phyloP scores from a whole-genome alignment of 2,797 vertebrate genomes.

The Bovichtus diacanthus region DNA sequence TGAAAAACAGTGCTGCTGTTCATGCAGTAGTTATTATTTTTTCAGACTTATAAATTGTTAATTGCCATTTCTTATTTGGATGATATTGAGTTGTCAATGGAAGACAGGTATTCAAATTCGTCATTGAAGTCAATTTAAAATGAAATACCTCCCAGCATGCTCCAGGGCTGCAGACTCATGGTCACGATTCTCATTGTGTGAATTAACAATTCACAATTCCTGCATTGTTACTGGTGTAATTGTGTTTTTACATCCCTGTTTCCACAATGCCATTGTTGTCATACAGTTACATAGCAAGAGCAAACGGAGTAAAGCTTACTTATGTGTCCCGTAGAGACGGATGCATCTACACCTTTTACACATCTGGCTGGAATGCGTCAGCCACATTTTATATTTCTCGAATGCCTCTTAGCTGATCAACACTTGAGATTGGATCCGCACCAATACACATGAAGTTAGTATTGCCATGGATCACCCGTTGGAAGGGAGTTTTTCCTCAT shows the following conservation, averaged over 20 bases:
- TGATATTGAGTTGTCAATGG: neutral
- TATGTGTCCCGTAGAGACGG: neutral
- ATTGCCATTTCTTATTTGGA: neutral
- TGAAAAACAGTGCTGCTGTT: neutral
- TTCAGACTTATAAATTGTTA: neutral
- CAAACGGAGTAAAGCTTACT: neutral
- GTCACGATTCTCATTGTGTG: slow-evolving; percentile 1
- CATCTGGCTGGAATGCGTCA: neutral
- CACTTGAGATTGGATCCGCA: neutral
- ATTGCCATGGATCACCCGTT: too few relatives aligned
- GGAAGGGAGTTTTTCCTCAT: too few relatives aligned
- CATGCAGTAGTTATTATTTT: neutral
- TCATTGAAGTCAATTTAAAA: neutral
- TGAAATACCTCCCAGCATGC: slow-evolving; percentile 7
- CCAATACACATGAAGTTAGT: too few relatives aligned
- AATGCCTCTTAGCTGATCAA: neutral
- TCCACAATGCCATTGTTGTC: neutral
- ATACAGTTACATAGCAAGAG: neutral
- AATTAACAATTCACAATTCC: too few relatives aligned
- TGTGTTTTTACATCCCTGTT: neutral
- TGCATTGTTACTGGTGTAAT: slow-evolving; percentile 13
- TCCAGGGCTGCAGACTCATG: neutral
- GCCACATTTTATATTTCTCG: neutral
- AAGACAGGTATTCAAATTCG: neutral
- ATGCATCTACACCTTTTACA: neutral